phyloP scores from a whole-genome alignment of 2,797 vertebrate species.

The Melopsittacus undulatus region DNA sequence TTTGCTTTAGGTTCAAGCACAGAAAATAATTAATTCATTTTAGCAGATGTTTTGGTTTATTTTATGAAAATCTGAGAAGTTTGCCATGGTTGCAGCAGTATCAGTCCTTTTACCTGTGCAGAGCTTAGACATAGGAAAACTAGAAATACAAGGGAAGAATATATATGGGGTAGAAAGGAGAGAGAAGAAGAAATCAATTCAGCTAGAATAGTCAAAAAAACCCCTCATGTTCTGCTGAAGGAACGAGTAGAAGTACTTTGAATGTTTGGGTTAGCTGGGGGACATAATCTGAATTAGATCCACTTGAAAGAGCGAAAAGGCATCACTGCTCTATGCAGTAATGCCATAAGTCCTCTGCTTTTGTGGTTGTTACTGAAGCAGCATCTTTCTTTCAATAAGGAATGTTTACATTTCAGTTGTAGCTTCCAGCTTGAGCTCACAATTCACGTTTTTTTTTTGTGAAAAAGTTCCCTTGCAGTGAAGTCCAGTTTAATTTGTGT shows the following conservation, averaged over 20 bases:
- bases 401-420: constrained; percentile 24
- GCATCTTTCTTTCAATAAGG: not conserved
- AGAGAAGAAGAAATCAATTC: not conserved
- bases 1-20: not conserved
- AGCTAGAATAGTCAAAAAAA: not conserved
- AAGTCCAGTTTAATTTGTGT: constrained; percentile 33
- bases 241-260: not conserved
- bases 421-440: constrained; percentile 17
- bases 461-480: not conserved
- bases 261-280: not conserved
- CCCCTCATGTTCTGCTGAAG: not conserved
- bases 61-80: not conserved
- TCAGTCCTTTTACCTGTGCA: not conserved
- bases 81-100: not conserved
- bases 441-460: not conserved
- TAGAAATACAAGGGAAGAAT: not conserved
- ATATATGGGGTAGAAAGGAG: not conserved
- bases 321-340: not conserved
- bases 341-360: not conserved
- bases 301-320: constrained; percentile 1
- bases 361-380: not conserved
- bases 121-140: not conserved
- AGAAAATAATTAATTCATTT: not conserved
- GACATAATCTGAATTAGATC: constrained; percentile 8
- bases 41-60: not conserved